Base-by-base conservation (phyloP, 2,797 vertebrate genomes). In the Anguilla pacifica region DNA sequence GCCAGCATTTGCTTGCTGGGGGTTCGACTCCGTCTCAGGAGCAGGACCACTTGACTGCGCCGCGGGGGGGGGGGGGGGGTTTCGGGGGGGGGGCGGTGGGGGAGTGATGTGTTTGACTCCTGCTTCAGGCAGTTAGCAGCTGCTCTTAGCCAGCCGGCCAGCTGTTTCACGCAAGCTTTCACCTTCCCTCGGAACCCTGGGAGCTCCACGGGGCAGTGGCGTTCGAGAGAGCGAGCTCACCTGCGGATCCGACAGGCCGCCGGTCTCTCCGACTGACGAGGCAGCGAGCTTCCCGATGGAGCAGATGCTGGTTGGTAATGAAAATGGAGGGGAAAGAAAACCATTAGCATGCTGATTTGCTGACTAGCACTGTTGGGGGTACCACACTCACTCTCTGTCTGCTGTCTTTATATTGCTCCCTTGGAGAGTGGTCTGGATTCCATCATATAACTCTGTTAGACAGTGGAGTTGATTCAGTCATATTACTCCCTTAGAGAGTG, bases 1-100 rank as follows among this genome's bases (percentile, higher is more conserved):
- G 93, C 92, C 87, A 89, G 91, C 89, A n/a, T n/a, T n/a, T n/a
- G 89, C 92, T 51, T 95, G 94, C 94, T 95, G 96, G 90, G 39
- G 89, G 87, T 88, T 91, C 87, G 89, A 90, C 93, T 39, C 39
- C 89, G 87, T 91, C 85, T 91, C 86, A 74, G 90, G 90, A 88
- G 92, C 91, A 88, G 92, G 92, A 87, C 84, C 86, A 55, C 89
- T 90, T 84, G 87, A 89, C 82, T 86, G 89, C 86, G 87, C 77
- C 83, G 85, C 87, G 86, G 88, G 82, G 84, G 89, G 85, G 88
- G 88, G 85, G 86, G 84, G 70, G 51, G 84, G 83, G 86, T 35
- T 51, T n/a, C 84, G 57, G 49, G 28, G 13, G 9, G 10, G 25
- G 79, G 13, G 49, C 22, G 0, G 6, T 6, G 35, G 83, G 82